Conservation (phyloP, 2,113 vertebrate species). For the Pholis gunnellus region DNA sequence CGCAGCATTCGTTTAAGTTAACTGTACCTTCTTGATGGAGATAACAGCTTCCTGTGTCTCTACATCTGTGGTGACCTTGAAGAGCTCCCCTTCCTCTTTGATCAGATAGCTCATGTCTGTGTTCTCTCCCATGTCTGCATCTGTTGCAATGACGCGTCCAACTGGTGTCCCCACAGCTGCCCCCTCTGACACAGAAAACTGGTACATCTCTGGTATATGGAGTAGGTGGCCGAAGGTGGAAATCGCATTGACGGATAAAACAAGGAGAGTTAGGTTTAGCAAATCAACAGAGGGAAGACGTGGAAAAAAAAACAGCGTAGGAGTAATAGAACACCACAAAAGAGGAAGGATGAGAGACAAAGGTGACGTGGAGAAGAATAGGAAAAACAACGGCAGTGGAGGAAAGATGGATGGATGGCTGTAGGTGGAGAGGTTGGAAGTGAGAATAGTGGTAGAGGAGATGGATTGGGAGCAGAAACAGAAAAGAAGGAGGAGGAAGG, state of each 20-base stretch:
- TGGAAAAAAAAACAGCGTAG: constrained; percentile 1
- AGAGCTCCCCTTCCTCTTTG: constrained; percentile 89
- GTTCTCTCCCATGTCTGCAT: constrained; percentile 95
- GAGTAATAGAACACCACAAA: constrained; percentile 11
- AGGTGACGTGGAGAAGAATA: not conserved
- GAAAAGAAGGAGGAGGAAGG: constrained; percentile 26
- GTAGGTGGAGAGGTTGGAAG: constrained; percentile 19
- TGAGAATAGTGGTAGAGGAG: constrained; percentile 3
- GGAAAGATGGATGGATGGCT: constrained; percentile 11
- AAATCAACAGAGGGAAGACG: not conserved
- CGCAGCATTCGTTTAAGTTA: not conserved
- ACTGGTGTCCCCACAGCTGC: constrained; percentile 90
- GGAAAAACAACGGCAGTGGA: not conserved
- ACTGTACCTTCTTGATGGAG: constrained; percentile 89
- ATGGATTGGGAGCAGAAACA: constrained; percentile 42
- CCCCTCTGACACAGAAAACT: constrained; percentile 92
- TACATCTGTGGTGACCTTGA: constrained; percentile 92
- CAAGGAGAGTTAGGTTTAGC: constrained; percentile 6
- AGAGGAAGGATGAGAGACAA: constrained; percentile 11
- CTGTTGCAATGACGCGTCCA: constrained; percentile 93
- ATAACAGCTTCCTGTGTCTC: constrained; percentile 95
- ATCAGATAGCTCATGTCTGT: constrained; percentile 97
- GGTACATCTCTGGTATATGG: constrained; percentile 91
- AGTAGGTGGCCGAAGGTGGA: constrained; percentile 9
- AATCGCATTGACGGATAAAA: constrained; percentile 21